phyloP scores from a whole-genome alignment of 2,888 invertebrate species.

The Lochmaea capreae region DNA sequence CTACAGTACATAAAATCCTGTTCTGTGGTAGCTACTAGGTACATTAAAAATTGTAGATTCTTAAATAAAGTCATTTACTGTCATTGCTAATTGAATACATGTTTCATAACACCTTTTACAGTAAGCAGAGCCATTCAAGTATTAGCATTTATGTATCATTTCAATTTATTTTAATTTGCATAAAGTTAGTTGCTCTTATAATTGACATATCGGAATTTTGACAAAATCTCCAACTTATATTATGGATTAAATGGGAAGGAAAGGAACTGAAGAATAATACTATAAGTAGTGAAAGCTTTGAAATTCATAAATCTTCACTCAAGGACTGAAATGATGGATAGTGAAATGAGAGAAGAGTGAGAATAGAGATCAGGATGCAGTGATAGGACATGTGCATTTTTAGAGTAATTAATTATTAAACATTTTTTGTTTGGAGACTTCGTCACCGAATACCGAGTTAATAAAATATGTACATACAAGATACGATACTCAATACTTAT shows the following conservation, averaged over 20 bases:
- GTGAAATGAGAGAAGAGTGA: neutral
- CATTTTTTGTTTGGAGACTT: conserved; percentile 8
- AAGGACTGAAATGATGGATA: neutral
- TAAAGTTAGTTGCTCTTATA: neutral
- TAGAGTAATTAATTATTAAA: too few species aligned
- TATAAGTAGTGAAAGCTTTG: too few species aligned
- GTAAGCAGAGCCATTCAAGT: neutral
- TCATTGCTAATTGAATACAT: neutral
- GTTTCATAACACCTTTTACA: neutral
- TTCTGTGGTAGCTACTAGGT: too few species aligned
- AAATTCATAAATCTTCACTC: too few species aligned
- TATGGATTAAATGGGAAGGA: neutral
- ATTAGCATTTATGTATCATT: neutral
- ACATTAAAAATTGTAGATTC: too few species aligned
- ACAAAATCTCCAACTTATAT: neutral
- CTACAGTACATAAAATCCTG: too few species aligned
- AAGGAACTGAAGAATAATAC: neutral
- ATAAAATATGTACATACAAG: conserved; percentile 12
- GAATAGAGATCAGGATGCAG: too few species aligned
- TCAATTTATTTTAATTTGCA: neutral
- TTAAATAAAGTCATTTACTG: neutral
- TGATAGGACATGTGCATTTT: too few species aligned
- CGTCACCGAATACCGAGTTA: conserved; percentile 13
- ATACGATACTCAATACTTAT: conserved; percentile 36
- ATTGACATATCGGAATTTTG: neutral